phyloP scores from a whole-genome alignment of 2,797 vertebrate genomes.

The Psittacula derbiana region DNA sequence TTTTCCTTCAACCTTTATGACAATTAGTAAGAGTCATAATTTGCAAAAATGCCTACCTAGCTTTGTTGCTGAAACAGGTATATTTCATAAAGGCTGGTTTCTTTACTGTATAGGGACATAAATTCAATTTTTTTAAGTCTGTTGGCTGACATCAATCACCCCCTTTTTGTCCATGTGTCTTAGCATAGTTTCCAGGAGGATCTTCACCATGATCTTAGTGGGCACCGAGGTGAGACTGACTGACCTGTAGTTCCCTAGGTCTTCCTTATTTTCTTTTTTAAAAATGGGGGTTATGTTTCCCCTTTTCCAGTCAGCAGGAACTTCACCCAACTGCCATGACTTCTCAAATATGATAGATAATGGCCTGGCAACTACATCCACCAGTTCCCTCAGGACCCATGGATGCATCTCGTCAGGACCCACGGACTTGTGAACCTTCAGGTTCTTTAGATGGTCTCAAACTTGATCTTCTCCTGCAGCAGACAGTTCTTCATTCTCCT shows the following conservation, averaged over 20 bases:
- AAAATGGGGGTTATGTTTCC: background rate
- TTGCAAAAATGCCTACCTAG: background rate
- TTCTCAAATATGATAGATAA: background rate
- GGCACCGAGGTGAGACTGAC: background rate
- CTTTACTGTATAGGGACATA: background rate
- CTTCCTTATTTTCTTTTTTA: background rate
- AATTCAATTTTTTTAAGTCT: background rate
- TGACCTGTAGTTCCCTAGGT: background rate
- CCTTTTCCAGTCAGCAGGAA: background rate
- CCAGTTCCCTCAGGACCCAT: background rate
- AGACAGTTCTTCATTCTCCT: background rate
- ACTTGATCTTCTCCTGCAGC: background rate
- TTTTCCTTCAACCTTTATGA: background rate
- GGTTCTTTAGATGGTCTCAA: background rate
- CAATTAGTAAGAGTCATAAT: background rate
- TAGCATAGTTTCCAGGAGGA: background rate
- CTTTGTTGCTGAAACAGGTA: background rate
- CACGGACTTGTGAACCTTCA: background rate
- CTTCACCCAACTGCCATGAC: background rate
- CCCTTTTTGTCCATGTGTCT: background rate
- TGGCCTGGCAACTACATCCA: background rate
- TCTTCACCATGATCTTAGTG: background rate
- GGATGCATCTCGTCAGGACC: background rate
- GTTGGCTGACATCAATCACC: background rate
- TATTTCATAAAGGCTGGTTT: background rate